Base-by-base conservation (phyloP, 1,140 invertebrate species). In the Diachasma alloeum region DNA sequence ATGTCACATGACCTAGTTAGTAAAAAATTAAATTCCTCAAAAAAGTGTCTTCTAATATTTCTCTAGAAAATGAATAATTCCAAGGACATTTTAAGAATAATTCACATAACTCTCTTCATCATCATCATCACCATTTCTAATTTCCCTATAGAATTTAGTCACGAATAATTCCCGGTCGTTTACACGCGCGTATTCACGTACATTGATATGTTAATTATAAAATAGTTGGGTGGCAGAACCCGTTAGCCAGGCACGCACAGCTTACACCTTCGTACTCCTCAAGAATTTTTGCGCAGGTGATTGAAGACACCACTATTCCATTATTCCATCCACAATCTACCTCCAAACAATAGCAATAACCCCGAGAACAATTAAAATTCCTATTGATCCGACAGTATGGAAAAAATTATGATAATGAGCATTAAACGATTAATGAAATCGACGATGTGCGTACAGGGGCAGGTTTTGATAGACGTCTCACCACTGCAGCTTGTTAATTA, bases 401-500 rank as follows among this genome's bases (percentile, higher is more conserved):
- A 63, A 26, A 63, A 63, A 26, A 63, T 63, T 9, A 63, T 26
- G 59, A 63, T 63, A 63, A 63, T 63, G 24, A 63, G 59, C 6
- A 53, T 1, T 63, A 11, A 68, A 68, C 31, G 36, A 37, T 68
- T 36, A 53, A n/a, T 68, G 15, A 44, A 71, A 59, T 71, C 31
- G 68, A 56, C 42, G 48, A 24, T 74, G 24, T 67, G 59, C 22
- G 37, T 46, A 74, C 17, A 67, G 53, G 53, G 31, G 39, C 63
- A 26, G 19, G 42, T 48, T 24, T 68, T 44, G n/a, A 71, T 71
- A 22, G 19, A n/a, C 22, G 24, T 71, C 19, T 48, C 22, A 71
- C 17, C 19, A 39, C 15, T 39, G 10, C n/a, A 9, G 31, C 36
- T 36, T 68, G 31, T 72, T 72, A 76, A 76, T 76, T 76, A 72